phyloP scores from a whole-genome alignment of 1,140 invertebrate species.

The Zaprionus davidi region DNA sequence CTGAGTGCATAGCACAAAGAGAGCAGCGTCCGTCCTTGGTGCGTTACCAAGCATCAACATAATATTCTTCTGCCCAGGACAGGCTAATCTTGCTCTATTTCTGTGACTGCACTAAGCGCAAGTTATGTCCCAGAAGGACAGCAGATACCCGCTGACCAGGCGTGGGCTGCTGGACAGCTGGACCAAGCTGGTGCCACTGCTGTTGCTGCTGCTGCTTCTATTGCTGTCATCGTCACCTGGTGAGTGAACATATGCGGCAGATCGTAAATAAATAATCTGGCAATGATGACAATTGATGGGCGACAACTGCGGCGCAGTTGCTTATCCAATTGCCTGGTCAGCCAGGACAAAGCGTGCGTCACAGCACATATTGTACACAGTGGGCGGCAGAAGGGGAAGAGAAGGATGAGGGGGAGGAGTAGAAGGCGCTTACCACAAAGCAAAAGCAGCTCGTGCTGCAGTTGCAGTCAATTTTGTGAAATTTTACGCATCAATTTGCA shows the following conservation, averaged over 20 bases:
- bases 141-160: constrained; percentile 1
- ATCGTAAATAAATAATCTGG: constrained; percentile 37
- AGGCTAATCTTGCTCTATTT: constrained; percentile 54
- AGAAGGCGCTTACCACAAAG: not conserved
- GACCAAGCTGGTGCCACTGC: constrained; percentile 7
- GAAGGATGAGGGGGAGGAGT: not conserved
- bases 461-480: constrained; percentile 32
- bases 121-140: constrained; percentile 36
- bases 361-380: not conserved
- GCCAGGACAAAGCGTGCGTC: constrained; percentile 3
- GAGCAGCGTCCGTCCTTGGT: not conserved
- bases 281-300: constrained; percentile 28
- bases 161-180: not conserved
- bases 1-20: constrained; percentile 2
- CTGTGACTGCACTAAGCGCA: constrained; percentile 48
- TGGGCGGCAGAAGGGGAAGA: not conserved
- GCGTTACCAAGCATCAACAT: constrained; percentile 12
- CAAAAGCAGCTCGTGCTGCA: not conserved
- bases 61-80: constrained; percentile 6
- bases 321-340: constrained; percentile 9
- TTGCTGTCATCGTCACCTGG: constrained; percentile 32
- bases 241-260: constrained; percentile 1
- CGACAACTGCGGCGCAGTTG: constrained; percentile 20
- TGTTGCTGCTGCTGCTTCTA: not conserved
- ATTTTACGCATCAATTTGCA: constrained; percentile 42